Evolutionary conservation across 2,113 vertebrate genomes (phyloP).

Genomic region (Protobothrops flavoviridis): DNA sequence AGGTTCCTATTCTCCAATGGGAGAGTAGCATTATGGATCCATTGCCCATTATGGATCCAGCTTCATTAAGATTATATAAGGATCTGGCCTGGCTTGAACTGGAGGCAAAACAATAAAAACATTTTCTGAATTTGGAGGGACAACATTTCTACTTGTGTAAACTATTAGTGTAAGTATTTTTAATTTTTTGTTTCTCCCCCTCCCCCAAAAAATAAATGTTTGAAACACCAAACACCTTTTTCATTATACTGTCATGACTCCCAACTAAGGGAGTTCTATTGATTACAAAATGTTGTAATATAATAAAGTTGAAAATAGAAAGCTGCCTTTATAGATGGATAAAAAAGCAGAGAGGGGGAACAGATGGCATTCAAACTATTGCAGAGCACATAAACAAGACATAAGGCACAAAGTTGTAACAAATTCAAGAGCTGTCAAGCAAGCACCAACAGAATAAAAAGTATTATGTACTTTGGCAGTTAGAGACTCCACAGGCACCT

Average conservation of each 20-base stretch:
- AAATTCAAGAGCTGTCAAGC: slow-evolving; percentile 55
- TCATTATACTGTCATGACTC: slow-evolving; percentile 21
- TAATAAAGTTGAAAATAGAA: slow-evolving; percentile 34
- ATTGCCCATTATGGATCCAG: not conserved
- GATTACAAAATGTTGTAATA: slow-evolving; percentile 13
- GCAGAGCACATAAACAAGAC: slow-evolving; percentile 43
- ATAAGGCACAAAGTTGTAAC: slow-evolving; percentile 40
- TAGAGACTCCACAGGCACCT: slow-evolving; percentile 21
- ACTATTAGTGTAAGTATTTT: not conserved
- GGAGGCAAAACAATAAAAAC: not conserved
- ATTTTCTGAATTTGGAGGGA: not conserved
- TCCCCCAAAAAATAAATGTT: not conserved
- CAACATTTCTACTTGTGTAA: not conserved
- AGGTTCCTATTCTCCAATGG: not conserved
- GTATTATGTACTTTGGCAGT: slow-evolving; percentile 35
- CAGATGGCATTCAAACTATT: slow-evolving; percentile 55
- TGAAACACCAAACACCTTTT: slow-evolving; percentile 3
- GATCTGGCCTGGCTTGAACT: not conserved
- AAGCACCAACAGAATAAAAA: slow-evolving; percentile 10
- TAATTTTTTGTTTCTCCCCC: slow-evolving; percentile 1
- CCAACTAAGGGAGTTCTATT: slow-evolving; percentile 9
- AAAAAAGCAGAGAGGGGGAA: slow-evolving; percentile 43
- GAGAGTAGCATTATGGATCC: not conserved
- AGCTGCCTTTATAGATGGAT: slow-evolving; percentile 19
- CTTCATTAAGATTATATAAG: not conserved